These are phyloP conservation scores for Passer domesticus DNA, from an alignment of 2,113 vertebrate genomes.

Conservation along the genomic window DNA sequence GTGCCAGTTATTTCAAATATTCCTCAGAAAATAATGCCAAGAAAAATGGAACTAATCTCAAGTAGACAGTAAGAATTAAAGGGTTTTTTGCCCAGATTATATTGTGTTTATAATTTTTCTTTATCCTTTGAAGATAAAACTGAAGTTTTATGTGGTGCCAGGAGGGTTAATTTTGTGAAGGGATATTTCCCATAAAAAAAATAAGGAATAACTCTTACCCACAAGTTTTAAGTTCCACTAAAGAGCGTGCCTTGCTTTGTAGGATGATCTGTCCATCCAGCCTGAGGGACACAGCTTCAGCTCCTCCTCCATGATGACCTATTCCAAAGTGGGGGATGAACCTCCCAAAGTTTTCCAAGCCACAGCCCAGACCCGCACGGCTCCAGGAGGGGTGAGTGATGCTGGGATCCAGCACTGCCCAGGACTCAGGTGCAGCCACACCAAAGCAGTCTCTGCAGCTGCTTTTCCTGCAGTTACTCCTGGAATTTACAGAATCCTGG, in stretches of 20 bases:
- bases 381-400: conserved; percentile 90
- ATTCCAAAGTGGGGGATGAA: conserved; percentile 87
- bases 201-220: neutral
- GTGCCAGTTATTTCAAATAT: neutral
- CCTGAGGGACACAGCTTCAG: conserved; percentile 84
- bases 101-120: neutral
- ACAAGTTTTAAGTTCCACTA: neutral
- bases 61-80: neutral
- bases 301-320: conserved; percentile 92
- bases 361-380: conserved; percentile 80
- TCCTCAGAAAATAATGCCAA: neutral
- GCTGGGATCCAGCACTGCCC: neutral
- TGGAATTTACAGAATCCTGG: neutral
- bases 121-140: neutral
- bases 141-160: neutral
- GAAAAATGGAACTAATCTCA: neutral
- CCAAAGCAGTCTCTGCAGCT: neutral
- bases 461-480: neutral
- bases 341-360: conserved; percentile 92
- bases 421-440: neutral
- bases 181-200: neutral
- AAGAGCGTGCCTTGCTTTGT: neutral
- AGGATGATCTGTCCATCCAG: conserved; percentile 82
- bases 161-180: neutral
- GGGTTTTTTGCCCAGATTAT: rapidly evolving